Percentiles rank a stretch among this genome's conserved stretches.
Conservation (phyloP, 2,113 vertebrate genomes). For the Ellobius talpinus region DNA sequence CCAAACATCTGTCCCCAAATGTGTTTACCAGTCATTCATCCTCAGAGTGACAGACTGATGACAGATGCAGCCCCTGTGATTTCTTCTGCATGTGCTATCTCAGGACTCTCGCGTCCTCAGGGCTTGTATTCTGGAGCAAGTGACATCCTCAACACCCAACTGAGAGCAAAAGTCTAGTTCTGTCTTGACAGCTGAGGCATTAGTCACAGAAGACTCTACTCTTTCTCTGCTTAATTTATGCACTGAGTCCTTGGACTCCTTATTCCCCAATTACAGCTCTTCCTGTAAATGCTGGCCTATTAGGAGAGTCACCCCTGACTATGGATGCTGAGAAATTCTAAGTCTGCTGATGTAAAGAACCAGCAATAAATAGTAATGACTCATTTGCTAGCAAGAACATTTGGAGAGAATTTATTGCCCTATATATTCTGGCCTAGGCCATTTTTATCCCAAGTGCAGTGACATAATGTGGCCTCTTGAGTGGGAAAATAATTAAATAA, state of each 20-base stretch:
- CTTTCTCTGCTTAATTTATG: slow-evolving; percentile 42
- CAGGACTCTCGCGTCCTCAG: not conserved
- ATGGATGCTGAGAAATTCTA: slow-evolving; percentile 22
- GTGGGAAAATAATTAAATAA: slow-evolving; percentile 52
- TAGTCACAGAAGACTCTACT: slow-evolving; percentile 14
- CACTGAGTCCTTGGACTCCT: slow-evolving; percentile 22
- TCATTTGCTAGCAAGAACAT: slow-evolving; percentile 19
- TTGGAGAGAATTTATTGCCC: slow-evolving; percentile 60
- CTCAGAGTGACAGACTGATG: slow-evolving; percentile 44
- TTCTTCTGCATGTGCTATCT: slow-evolving; percentile 3
- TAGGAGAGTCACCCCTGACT: slow-evolving; percentile 18
- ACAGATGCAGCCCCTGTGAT: slow-evolving; percentile 49
- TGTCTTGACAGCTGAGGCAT: slow-evolving; percentile 38
- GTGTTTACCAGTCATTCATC: slow-evolving; percentile 36
- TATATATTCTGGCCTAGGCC: not conserved
- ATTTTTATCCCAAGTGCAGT: not conserved
- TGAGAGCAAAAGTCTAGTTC: slow-evolving; percentile 54
- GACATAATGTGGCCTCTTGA: slow-evolving; percentile 45
- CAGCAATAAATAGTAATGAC: slow-evolving; percentile 59
- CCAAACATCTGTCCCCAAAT: slow-evolving; percentile 76
- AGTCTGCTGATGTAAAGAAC: not conserved
- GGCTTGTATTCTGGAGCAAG: slow-evolving; percentile 10
- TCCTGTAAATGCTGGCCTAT: not conserved
- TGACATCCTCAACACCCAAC: slow-evolving; percentile 41
- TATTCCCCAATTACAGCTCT: slow-evolving; percentile 28